Conservation (phyloP, 2,797 vertebrate genomes). For the Craterocephalus amniculus region DNA sequence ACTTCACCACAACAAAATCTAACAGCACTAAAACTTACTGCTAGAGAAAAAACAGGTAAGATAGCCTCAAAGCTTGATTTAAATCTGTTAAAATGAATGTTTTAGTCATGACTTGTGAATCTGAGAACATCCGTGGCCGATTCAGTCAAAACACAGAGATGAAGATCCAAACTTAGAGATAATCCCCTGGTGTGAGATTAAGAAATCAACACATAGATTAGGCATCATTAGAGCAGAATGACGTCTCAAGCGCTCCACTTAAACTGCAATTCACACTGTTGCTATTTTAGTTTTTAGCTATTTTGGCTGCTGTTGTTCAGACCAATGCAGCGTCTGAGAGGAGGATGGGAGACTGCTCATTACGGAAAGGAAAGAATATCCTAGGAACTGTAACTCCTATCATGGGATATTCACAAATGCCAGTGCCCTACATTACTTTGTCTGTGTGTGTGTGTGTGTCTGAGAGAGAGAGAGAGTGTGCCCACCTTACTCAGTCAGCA, state of each 20-base stretch:
- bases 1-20: too few species aligned
- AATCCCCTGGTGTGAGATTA: constrained; percentile 23
- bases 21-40: too few species aligned
- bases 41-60: background rate
- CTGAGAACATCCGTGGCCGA: background rate
- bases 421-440: background rate
- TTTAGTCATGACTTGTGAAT: background rate
- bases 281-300: background rate
- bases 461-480: too few species aligned
- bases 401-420: constrained; percentile 5
- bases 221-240: constrained; percentile 34
- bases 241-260: constrained; percentile 44
- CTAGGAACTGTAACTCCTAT: background rate
- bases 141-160: constrained; percentile 21
- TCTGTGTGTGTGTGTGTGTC: too few species aligned
- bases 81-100: too few species aligned
- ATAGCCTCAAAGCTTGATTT: background rate
- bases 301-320: constrained; percentile 9
- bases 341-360: background rate
- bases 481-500: too few species aligned
- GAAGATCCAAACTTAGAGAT: constrained; percentile 37
- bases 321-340: constrained; percentile 12
- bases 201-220: constrained; percentile 27
- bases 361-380: background rate
- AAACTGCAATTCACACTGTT: constrained; percentile 16